These are phyloP conservation scores for Halichoerus grypus DNA, from an alignment of 2,113 vertebrate genomes.

Conservation along the genomic window DNA sequence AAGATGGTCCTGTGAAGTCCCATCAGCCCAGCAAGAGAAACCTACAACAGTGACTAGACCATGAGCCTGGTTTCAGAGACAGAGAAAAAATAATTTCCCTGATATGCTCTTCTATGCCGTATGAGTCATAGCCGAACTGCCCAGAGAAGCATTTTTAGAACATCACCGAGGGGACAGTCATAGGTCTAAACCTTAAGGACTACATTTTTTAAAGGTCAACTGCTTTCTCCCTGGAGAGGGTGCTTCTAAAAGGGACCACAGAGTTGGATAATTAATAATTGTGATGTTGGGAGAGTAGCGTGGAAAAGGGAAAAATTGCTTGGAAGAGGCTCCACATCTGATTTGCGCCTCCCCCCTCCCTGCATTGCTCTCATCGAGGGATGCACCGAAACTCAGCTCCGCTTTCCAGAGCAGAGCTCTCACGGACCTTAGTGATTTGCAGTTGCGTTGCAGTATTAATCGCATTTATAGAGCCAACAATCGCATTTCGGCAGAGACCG, in stretches of 20 bases:
- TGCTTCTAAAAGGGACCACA: not conserved
- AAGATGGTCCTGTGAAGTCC: not conserved
- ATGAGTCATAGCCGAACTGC: not conserved
- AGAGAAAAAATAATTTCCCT: constrained; percentile 51
- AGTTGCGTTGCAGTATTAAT: not conserved
- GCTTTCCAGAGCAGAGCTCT: not conserved
- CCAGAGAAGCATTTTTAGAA: constrained; percentile 35
- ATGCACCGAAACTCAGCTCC: not conserved
- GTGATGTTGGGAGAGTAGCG: not conserved
- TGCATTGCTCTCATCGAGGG: not conserved
- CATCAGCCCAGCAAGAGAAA: not conserved
- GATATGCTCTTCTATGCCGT: not conserved
- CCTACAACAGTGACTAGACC: not conserved
- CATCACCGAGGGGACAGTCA: not conserved
- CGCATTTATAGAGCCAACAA: not conserved
- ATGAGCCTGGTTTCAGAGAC: constrained; percentile 5
- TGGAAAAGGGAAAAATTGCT: not conserved
- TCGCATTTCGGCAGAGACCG: not conserved
- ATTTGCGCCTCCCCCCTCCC: too few species aligned
- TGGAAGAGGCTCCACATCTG: not conserved
- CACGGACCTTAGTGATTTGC: rapidly evolving
- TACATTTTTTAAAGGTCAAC: constrained; percentile 54
- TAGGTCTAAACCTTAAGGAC: constrained; percentile 13
- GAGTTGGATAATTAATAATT: constrained; percentile 37
- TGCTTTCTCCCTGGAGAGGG: constrained; percentile 1